phyloP scores from a whole-genome alignment of 2,888 invertebrate genomes.

The Sepiola atlantica region DNA sequence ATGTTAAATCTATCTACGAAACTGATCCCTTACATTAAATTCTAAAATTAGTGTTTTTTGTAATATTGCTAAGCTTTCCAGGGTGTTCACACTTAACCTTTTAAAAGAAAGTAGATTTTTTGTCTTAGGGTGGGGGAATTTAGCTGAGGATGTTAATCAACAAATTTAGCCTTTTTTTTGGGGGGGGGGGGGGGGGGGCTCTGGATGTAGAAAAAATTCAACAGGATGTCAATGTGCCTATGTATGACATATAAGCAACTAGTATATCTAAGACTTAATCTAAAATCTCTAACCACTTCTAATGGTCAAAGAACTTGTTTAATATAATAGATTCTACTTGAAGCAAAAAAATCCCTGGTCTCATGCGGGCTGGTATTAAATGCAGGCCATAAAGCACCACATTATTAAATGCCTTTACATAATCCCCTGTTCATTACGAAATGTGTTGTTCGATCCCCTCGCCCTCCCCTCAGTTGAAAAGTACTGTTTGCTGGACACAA shows the following conservation, averaged over 20 bases:
- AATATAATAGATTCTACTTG: background rate
- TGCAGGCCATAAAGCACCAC: background rate
- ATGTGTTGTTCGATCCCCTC: background rate
- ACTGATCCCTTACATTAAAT: too few species aligned
- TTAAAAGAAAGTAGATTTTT: too few species aligned
- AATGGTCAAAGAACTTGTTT: background rate
- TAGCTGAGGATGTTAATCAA: too few species aligned
- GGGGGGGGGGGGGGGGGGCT: too few species aligned
- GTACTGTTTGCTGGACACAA: constrained; percentile 6
- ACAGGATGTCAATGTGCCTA: too few species aligned
- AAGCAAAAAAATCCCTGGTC: background rate
- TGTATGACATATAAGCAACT: background rate
- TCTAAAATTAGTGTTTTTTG: too few species aligned
- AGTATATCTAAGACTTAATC: background rate
- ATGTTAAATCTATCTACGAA: too few species aligned
- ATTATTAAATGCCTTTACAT: background rate
- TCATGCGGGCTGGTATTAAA: background rate
- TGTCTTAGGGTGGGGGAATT: too few species aligned
- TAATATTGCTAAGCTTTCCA: too few species aligned
- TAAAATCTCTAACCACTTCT: background rate
- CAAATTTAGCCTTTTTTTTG: too few species aligned
- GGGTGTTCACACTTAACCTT: too few species aligned
- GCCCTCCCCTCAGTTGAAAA: background rate
- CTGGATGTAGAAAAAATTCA: too few species aligned
- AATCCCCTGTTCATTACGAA: constrained; percentile 19